phyloP scores from a whole-genome alignment of 2,797 vertebrate species.

The Pangasius larnaudii region DNA sequence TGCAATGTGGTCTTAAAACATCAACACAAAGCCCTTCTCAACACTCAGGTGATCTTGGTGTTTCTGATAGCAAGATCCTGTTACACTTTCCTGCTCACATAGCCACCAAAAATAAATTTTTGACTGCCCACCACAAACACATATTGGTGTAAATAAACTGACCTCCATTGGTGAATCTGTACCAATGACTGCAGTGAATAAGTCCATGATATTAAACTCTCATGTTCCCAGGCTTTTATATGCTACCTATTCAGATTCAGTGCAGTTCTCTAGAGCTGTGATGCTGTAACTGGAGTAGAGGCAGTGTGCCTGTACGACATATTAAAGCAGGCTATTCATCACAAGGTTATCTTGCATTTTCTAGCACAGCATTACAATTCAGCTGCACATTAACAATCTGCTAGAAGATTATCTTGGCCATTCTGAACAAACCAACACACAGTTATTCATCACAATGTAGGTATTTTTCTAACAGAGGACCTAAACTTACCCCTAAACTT shows the following conservation, averaged over 20 bases:
- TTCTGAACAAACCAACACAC: neutral
- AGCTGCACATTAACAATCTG: slow-evolving; percentile 29
- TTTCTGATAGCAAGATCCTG: neutral
- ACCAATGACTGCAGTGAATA: neutral
- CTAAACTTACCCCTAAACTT: neutral
- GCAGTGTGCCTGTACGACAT: slow-evolving; percentile 25
- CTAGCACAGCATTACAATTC: slow-evolving; percentile 16
- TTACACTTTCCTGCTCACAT: neutral
- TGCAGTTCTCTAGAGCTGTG: neutral
- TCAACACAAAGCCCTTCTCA: neutral
- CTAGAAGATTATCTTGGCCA: slow-evolving; percentile 9
- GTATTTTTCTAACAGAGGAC: neutral
- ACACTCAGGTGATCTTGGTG: neutral
- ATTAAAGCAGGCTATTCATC: slow-evolving; percentile 41
- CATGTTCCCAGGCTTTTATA: neutral
- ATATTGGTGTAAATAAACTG: neutral
- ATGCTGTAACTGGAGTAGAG: slow-evolving; percentile 22
- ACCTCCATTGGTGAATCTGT: neutral
- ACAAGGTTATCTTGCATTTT: slow-evolving; percentile 36
- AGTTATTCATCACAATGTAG: slow-evolving; percentile 2
- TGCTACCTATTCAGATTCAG: slow-evolving; percentile 17
- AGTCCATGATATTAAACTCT: slow-evolving; percentile 12
- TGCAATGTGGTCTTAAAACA: neutral
- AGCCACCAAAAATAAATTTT: neutral
- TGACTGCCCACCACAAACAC: neutral